Base-by-base conservation (phyloP, 2,113 vertebrate genomes). In the Anas platyrhynchos region DNA sequence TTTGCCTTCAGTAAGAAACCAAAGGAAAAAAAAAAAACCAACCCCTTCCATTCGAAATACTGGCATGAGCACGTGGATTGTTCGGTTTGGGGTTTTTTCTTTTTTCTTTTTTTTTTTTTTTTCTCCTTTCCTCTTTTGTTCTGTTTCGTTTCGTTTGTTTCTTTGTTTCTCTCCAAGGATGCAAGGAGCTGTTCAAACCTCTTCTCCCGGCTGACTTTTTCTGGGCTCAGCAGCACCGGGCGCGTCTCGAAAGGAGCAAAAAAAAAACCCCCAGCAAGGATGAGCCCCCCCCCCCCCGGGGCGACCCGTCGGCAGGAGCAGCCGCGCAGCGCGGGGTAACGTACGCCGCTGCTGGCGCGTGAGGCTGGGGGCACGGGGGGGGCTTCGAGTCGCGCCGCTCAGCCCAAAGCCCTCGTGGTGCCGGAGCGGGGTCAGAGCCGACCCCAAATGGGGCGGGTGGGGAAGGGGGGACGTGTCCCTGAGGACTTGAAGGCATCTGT, bases 1-100 rank as follows among this genome's bases (percentile, higher is more conserved):
- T 97, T 97, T 95, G 97, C 97, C 97, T 98, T 98, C 97, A 96
- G 95, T 94, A 85, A 94, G 96, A 98, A 98, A 98, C 96, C 97
- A 97, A 98, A 98, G 97, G 97, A 97, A 95, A 96, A 97, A 95
- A 96, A 96, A 41, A 95, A 96, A 95, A n/a, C 15, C 54, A 23
- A 7, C 72, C 88, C 71, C 77, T 65, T 36, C 50, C 59, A 6
- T 7, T 27, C 14, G 9, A 32, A 75, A 27, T 3, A 2, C 48
- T 15, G 29, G 73, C 48, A 9, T 27, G 58, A 83, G 55, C 69
- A 9, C 29, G 20, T 8, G n/a, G 76, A 25, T 43, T 52, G 76
- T 85, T 91, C 20, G 50, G 18, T 54, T 93, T 6, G 29, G 55
- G 6, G 15, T 31, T 27, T 34, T 38, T 38, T 38, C 3, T 55